A percentile compares a stretch with the other conserved stretches of the same genome.
These are phyloP conservation scores for Mythimna impura DNA, from an alignment of 2,888 invertebrate genomes.

Conservation along the genomic window DNA sequence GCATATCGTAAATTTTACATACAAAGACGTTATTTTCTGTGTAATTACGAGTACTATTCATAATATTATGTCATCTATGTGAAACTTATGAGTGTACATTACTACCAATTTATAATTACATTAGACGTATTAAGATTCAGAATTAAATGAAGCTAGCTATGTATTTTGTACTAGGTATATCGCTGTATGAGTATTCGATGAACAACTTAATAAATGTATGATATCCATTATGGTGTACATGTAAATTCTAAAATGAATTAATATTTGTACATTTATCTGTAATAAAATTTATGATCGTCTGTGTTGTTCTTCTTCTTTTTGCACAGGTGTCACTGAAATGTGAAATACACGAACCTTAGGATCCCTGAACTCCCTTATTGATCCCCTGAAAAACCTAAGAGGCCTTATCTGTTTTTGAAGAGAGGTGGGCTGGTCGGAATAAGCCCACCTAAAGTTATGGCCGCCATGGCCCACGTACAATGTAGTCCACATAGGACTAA, in stretches of 20 bases:
- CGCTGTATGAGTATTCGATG: constrained; percentile 46
- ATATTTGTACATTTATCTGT: constrained; percentile 67
- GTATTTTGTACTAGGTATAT: constrained; percentile 51
- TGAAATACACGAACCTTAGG: too few species aligned
- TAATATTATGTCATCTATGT: constrained; percentile 54
- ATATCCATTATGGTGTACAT: constrained; percentile 39
- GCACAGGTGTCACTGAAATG: too few species aligned
- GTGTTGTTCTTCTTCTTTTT: too few species aligned
- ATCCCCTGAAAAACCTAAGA: too few species aligned
- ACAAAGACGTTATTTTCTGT: constrained; percentile 56
- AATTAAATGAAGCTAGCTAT: constrained; percentile 53
- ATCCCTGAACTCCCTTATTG: too few species aligned
- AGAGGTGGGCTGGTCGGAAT: too few species aligned
- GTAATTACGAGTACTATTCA: constrained; percentile 51
- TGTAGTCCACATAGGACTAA: too few species aligned
- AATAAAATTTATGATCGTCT: constrained; percentile 69
- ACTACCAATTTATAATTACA: constrained; percentile 49
- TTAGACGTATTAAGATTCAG: constrained; percentile 45
- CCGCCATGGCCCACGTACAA: too few species aligned
- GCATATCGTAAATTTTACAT: constrained; percentile 79
- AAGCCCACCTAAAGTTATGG: too few species aligned
- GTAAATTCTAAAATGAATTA: constrained; percentile 54
- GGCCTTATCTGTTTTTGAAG: too few species aligned
- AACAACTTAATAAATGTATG: constrained; percentile 49
- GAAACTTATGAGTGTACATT: constrained; percentile 49